Conservation (phyloP, 2,113 vertebrate genomes). For the Theropithecus gelada region DNA sequence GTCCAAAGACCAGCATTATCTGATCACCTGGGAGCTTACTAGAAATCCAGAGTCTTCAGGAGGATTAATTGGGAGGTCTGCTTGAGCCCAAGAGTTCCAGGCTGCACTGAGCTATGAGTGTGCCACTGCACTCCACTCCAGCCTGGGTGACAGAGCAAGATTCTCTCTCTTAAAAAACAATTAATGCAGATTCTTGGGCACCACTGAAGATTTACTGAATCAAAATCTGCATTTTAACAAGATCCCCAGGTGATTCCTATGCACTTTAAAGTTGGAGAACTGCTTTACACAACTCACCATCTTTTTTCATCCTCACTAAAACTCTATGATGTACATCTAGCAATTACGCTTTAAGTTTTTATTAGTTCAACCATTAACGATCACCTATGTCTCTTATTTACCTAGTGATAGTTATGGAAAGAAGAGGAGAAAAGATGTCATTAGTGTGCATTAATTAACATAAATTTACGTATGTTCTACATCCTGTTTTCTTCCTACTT, state of each 20-base stretch:
- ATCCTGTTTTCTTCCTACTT: conserved; percentile 18
- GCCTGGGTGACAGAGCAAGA: too few relatives aligned
- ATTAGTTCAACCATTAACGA: conserved; percentile 20
- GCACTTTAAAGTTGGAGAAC: neutral
- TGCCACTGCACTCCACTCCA: too few relatives aligned
- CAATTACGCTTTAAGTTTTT: conserved; percentile 31
- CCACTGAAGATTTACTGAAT: neutral
- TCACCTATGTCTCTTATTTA: neutral
- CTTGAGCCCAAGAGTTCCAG: too few relatives aligned
- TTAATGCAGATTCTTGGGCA: conserved; percentile 20
- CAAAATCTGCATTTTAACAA: conserved; percentile 33
- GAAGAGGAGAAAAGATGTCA: neutral
- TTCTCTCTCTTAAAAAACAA: too few relatives aligned
- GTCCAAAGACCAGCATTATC: neutral
- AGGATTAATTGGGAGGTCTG: too few relatives aligned
- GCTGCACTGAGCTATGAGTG: too few relatives aligned
- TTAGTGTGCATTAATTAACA: conserved; percentile 15
- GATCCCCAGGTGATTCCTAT: neutral
- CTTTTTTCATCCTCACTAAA: neutral
- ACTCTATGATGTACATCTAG: neutral
- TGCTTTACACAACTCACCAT: neutral
- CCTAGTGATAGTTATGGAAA: neutral
- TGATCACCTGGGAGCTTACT: neutral
- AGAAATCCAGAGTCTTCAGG: neutral
- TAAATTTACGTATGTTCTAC: conserved; percentile 24